Evolutionary conservation across 1,140 invertebrate species (phyloP), one percentile per base, ranked within the genome.

Genomic region (Polypedilum vanderplanki): DNA sequence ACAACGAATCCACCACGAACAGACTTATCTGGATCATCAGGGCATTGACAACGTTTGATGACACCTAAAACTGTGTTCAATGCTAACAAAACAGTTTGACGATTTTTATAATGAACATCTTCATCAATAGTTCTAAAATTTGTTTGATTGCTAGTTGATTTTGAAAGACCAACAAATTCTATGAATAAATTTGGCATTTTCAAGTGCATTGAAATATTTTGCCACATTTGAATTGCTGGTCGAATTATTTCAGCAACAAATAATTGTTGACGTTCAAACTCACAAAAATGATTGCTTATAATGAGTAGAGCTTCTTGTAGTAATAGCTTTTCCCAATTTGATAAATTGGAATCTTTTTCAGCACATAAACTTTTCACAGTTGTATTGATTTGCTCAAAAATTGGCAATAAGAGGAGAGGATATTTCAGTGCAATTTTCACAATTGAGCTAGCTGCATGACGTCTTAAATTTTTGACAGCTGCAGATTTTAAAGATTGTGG

Each of bases 381-480:
- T 0, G 87, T 87, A 79, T 92, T 90, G 77, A 96, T 90, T 74
- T 93, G 88, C 70, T 93, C 91, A 83, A 96, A 97, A n/a, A 93
- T 90, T 5, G 94, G 93, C 79, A 96, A 82, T 41, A 94, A 83
- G 3, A 94, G 83, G 9, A 94, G 81, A 0, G 94, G 93, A 84
- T 94, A 95, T 79, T 93, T 93, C 65, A 91, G 88, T 12, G 91
- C 92, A 41, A 97, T 89, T 84, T 96, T 97, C 0, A 97, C 93
- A 83, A 97, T 89, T 1, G 95, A 83, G 15, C 93, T 93, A 40
- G 93, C 94, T 1, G 94, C 93, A 85, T 97, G 95, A 2, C 93
- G 86, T 8, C 94, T 83, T 0, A 97, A 89, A 80, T 95, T 95
- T 83, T 93, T 93, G 0, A 94, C 90, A 12, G 89, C 88, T 76